Conservation (phyloP, 2,888 invertebrate species). For the Idaea dimidiata region DNA sequence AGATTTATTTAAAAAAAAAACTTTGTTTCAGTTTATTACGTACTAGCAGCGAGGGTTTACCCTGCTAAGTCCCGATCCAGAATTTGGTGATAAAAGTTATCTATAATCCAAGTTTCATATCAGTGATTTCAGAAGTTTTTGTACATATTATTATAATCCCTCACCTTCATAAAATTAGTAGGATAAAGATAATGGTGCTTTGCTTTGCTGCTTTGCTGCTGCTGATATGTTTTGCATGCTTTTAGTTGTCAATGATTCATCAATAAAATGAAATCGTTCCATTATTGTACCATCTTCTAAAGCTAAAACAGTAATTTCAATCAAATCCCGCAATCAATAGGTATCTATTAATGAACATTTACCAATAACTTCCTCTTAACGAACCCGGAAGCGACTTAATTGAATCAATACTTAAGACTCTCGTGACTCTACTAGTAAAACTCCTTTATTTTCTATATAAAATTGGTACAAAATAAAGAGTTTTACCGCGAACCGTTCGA, state of each 20-base stretch:
- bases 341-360: background rate
- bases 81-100: too few relatives aligned
- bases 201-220: too few relatives aligned
- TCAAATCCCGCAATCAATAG: background rate
- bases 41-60: background rate
- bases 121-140: too few relatives aligned
- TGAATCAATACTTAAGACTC: background rate
- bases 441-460: background rate
- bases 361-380: background rate
- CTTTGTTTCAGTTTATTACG: background rate
- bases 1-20: background rate
- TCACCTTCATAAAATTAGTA: too few relatives aligned
- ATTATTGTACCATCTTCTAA: background rate
- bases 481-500: conserved; percentile 51
- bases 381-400: background rate
- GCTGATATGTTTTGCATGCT: too few relatives aligned
- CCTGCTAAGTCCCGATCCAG: too few relatives aligned
- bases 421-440: background rate
- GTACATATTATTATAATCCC: too few relatives aligned
- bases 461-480: conserved; percentile 34
- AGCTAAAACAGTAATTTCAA: background rate
- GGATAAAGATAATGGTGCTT: too few relatives aligned
- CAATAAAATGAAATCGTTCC: too few relatives aligned
- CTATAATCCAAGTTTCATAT: too few relatives aligned
- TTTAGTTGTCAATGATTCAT: too few relatives aligned